Base-by-base conservation (phyloP, 2,797 vertebrate species). In the Alosa sapidissima region DNA sequence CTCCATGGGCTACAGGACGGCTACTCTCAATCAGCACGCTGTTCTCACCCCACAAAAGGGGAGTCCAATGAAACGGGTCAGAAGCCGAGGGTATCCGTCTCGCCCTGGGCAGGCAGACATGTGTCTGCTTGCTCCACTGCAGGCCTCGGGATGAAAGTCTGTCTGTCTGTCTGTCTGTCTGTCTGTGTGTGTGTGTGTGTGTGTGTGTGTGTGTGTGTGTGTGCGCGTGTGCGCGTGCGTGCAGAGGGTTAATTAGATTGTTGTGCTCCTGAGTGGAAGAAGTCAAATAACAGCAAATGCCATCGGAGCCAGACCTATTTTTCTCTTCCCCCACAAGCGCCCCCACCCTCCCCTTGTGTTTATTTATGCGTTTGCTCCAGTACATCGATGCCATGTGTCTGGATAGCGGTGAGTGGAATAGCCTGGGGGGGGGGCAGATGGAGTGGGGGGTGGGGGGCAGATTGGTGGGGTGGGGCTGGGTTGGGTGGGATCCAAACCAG, bases 261-360 rank as follows among this genome's bases (percentile, higher is more conserved):
- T 47, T 78, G 36, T 78, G 72, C 72, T 36, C 5, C 41, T 47
- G 41, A 78, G 72, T 78, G 72, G 72, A 47, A 78, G 41, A 78
- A 78, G 72, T 78, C 72, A 78, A 78, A 78, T 78, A 78, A 78
- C 41, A 45, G 72, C 36, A 78, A 78, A 78, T 78, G 36, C 36
- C 72, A 78, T 78, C 16, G 14, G 36, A 47, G 36, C 13, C 47
- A 78, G 36, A 78, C 72, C 72, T 45, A 78, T 45, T 78, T 78
- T 47, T 21, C 72, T 78, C 36, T 16, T 5, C 72, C 41, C 41
- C 41, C 10, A 6, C 28, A 36, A 19, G 41, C 41, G 3, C 41
- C 68, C 19, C 55, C 58, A 7, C 6, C 21, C 58, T 9, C n/a
- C 58, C 58, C 58, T 24, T 9, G 58, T 24, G 28, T 47, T 78